Evolutionary conservation across 2,888 invertebrate genomes (phyloP).

Genomic region (Ormyrus labotus): DNA sequence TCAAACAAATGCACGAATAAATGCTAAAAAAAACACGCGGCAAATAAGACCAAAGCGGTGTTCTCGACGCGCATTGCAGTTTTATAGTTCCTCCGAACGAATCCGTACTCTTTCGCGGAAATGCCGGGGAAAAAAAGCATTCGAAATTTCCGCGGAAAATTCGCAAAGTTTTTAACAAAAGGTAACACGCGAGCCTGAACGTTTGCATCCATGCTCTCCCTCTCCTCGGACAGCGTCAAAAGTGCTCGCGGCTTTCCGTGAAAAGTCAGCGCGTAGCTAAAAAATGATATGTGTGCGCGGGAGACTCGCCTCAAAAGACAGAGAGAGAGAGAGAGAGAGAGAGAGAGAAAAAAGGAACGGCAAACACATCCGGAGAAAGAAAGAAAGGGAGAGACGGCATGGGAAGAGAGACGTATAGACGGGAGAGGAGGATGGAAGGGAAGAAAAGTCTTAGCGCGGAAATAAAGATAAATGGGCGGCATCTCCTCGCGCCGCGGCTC

Average conservation of each 20-base stretch:
- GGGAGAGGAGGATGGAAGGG: not conserved
- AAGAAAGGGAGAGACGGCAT: not conserved
- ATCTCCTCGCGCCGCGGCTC: not conserved
- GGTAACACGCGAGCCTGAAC: not conserved
- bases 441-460: constrained; percentile 36
- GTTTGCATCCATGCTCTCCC: not conserved
- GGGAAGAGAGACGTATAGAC: not conserved
- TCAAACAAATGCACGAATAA: not conserved
- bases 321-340: not conserved
- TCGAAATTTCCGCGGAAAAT: not conserved
- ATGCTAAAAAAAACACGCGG: not conserved
- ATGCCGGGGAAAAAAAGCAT: not conserved
- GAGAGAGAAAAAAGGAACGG: not conserved
- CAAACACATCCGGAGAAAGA: not conserved
- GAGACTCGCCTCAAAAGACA: not conserved
- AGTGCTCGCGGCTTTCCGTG: not conserved
- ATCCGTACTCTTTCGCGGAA: not conserved
- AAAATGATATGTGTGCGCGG: no score
- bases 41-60: not conserved
- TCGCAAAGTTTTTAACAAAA: not conserved
- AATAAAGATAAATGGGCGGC: constrained; percentile 54
- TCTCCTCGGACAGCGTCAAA: not conserved
- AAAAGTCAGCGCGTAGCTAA: no score
- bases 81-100: not conserved
- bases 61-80: not conserved